phyloP scores from a whole-genome alignment of 2,113 vertebrate genomes.

The Channa maculata region DNA sequence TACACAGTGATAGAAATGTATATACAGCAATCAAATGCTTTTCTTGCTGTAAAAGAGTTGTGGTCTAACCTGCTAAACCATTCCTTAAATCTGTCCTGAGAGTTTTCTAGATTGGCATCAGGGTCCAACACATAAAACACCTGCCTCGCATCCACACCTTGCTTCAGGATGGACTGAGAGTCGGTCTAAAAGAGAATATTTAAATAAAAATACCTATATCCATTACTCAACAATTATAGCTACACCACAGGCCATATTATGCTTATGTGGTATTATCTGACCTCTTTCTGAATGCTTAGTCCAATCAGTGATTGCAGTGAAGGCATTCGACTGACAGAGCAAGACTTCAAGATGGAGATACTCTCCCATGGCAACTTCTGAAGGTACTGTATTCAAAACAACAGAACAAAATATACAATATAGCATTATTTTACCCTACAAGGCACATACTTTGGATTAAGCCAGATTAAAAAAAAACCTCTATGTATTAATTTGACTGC shows the following conservation, averaged over 20 bases:
- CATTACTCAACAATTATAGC: not conserved
- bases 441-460: too few species aligned
- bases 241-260: not conserved
- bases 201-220: not conserved
- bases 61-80: conserved; percentile 88
- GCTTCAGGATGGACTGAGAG: conserved; percentile 78
- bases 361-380: conserved; percentile 95
- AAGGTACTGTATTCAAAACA: conserved; percentile 82
- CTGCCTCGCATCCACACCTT: conserved; percentile 83
- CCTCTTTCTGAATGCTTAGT: conserved; percentile 84
- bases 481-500: not conserved
- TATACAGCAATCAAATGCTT: not conserved
- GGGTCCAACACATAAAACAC: conserved; percentile 93
- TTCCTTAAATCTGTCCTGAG: conserved; percentile 87
- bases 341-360: conserved; percentile 80
- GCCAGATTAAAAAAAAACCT: too few species aligned
- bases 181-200: conserved; percentile 49
- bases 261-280: conserved; percentile 48
- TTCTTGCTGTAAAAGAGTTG: not conserved
- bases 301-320: conserved; percentile 89
- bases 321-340: conserved; percentile 89
- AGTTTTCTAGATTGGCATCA: conserved; percentile 86
- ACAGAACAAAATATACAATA: too few species aligned
- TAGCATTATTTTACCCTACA: too few species aligned
- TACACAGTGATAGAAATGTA: not conserved